Conservation (phyloP, 2,888 invertebrate species). For the Heteropelma amictum region DNA sequence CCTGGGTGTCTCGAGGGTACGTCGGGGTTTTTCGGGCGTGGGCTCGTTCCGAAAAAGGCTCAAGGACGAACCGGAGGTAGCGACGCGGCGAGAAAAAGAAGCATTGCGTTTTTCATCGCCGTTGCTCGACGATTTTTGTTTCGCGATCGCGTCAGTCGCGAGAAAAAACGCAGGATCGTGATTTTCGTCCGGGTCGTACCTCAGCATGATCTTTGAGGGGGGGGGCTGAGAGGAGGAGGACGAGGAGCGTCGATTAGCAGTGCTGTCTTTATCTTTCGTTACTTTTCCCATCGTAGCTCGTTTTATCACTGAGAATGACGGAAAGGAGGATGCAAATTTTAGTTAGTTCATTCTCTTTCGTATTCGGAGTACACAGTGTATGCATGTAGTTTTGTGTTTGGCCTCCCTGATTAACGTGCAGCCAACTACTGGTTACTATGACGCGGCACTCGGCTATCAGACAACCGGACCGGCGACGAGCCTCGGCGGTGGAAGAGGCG, state of each 20-base stretch:
- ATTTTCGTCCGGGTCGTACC: too few species aligned
- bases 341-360: slow-evolving; percentile 62
- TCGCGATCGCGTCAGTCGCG: too few species aligned
- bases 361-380: slow-evolving; percentile 77
- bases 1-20: slow-evolving; percentile 46
- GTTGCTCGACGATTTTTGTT: background rate
- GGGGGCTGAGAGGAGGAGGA: too few species aligned
- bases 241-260: too few species aligned
- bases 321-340: slow-evolving; percentile 33
- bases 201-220: too few species aligned
- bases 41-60: too few species aligned
- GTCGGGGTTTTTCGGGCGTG: too few species aligned
- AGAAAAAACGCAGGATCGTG: too few species aligned
- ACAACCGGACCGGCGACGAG: slow-evolving; percentile 82
- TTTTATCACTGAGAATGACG: slow-evolving; percentile 39
- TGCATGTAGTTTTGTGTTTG: slow-evolving; percentile 78
- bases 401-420: slow-evolving; percentile 77
- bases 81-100: background rate
- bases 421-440: slow-evolving; percentile 83
- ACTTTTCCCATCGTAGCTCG: slow-evolving; percentile 22
- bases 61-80: too few species aligned
- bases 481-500: slow-evolving; percentile 84
- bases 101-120: slow-evolving; percentile 19
- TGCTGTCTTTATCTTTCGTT: too few species aligned
- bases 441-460: slow-evolving; percentile 84